Evolutionary conservation across 37 sponge, comb jelly and placozoan species (phyloP).

Genomic region (Ephydatia muelleri): DNA sequence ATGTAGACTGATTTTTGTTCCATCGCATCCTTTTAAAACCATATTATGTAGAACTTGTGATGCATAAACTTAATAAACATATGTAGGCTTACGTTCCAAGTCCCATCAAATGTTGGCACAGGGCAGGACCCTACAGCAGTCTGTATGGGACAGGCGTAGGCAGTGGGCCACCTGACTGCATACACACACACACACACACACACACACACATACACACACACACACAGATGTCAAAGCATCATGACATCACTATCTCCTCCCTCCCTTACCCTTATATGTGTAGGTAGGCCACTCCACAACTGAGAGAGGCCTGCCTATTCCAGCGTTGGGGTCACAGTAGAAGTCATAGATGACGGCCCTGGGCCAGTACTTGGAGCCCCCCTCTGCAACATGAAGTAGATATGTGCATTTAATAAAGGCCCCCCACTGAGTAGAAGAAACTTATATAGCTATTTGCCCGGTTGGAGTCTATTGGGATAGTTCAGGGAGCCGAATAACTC

Average conservation of each 20-base stretch:
- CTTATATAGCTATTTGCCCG: no score
- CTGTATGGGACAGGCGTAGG: conserved; percentile 26
- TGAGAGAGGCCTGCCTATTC: neutral
- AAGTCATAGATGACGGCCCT: conserved; percentile 60
- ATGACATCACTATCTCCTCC: neutral
- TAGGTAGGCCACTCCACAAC: conserved; percentile 45
- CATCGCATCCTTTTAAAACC: no score
- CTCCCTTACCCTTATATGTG: conserved; percentile 44
- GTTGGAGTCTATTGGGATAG: neutral
- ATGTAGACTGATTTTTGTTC: no score
- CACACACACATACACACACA: conserved; percentile 8
- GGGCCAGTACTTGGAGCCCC: conserved; percentile 13
- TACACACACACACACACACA: neutral
- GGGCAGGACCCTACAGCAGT: conserved; percentile 17
- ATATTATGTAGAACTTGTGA: no score
- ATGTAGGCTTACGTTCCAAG: conserved; percentile 53
- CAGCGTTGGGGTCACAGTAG: conserved; percentile 47
- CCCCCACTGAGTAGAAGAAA: no score
- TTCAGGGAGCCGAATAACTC: no score
- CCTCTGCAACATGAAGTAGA: no score
- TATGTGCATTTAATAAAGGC: no score
- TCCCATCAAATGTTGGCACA: conserved; percentile 34
- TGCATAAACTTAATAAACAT: no score
- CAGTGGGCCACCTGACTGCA: conserved; percentile 48
- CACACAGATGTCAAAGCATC: neutral